Evolutionary conservation across 2,888 invertebrate genomes (phyloP).

Genomic region (Notocelia uddmanniana): DNA sequence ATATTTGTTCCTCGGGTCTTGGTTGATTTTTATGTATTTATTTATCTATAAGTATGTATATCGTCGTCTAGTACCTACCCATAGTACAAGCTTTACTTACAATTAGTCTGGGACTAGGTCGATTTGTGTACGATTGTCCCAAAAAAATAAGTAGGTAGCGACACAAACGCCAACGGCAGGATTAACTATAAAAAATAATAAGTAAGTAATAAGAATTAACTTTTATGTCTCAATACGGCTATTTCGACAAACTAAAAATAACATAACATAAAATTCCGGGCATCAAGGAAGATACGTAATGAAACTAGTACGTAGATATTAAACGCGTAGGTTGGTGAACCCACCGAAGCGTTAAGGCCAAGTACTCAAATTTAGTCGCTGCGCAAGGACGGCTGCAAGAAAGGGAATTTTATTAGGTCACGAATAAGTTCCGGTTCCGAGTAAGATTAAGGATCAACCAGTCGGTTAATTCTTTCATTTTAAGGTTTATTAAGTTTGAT

Average conservation of each 20-base stretch:
- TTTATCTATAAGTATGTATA: too few species aligned
- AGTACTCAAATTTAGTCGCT: constrained; percentile 34
- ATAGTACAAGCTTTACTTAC: too few species aligned
- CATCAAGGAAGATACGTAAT: constrained; percentile 30
- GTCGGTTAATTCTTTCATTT: constrained; percentile 23
- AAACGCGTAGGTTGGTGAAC: constrained; percentile 40
- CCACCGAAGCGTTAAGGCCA: constrained; percentile 34
- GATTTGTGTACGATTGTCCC: too few species aligned
- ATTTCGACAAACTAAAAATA: constrained; percentile 14
- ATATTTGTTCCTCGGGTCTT: too few species aligned
- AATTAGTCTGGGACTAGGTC: too few species aligned
- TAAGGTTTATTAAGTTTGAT: constrained; percentile 4
- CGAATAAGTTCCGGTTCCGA: constrained; percentile 25
- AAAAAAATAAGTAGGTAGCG: too few species aligned
- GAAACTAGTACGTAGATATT: constrained; percentile 32
- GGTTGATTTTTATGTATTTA: too few species aligned
- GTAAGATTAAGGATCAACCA: constrained; percentile 20
- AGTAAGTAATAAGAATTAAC: too few species aligned
- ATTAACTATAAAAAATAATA: too few species aligned
- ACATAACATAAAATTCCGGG: constrained; percentile 30
- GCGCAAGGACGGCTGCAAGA: constrained; percentile 25
- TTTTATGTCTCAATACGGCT: constrained; percentile 15
- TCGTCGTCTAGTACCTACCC: too few species aligned
- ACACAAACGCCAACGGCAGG: too few species aligned
- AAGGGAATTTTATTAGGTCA: constrained; percentile 38